Base-by-base conservation (phyloP, 2,888 invertebrate species). In the Standfussiana lucernea region DNA sequence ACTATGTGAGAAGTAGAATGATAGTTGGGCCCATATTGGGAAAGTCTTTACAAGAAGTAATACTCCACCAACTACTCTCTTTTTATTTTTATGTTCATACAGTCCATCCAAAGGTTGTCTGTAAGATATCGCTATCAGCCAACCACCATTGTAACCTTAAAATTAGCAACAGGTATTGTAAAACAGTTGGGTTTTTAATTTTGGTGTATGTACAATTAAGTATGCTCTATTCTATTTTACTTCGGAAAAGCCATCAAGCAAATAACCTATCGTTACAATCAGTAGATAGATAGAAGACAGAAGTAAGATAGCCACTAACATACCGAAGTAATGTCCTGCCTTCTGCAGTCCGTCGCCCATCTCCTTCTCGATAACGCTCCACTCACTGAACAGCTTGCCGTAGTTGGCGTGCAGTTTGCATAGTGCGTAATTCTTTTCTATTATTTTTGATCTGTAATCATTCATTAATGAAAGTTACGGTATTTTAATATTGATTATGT, bases 391-490 rank as follows among this genome's bases (percentile, higher is more conserved):
- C 75, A 98, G 97, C 67, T 98, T 97, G 1, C 98, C 98, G 89
- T 98, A 98, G 94, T 98, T 98, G 0, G 98, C 97, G 91, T 98
- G 98, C 59, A 98, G 94, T 93, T 98, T 98, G 91, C 98, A 98
- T 40, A 98, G 96, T 15, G 97, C 98, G 91, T 98, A 98, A 88
- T 98, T 97, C 88, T 98, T 98, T 92, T 98, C 98, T 87, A 98
- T 98, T 88, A 98, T 97, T 91, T 97, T 97, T 68, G 98, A 97
- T 80, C 97, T 97, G 87, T 61, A 94, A 94, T 37, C 35, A 32
- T 61, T 3, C 3, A 61, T 21, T 0, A 28, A 56, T 28, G 6
- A 28, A 28, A 28, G 21, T 61, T 5, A 35, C 1, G 21, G 21
- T 59, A 32, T 56, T 56, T 53, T 50, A 7, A 53, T n/a, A 53